Base-by-base conservation (phyloP, 2,797 vertebrate genomes). In the Betta splendens region DNA sequence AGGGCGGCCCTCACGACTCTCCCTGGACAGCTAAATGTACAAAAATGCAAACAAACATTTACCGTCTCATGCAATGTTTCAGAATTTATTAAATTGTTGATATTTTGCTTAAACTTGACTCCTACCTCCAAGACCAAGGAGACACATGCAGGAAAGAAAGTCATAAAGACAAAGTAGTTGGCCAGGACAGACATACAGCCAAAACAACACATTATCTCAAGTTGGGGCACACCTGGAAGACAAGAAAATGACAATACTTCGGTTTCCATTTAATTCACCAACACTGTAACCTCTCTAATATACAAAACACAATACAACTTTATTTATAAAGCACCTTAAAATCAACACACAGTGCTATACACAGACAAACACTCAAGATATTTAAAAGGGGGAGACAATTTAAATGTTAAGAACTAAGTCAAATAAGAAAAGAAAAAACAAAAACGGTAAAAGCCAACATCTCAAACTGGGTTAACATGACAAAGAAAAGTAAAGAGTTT, bases 121-220 rank as follows among this genome's bases (percentile, higher is more conserved):
- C 67, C 79, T 58, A 89, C 89, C 90, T 90, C 89, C 42, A 89
- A 78, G 11, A 90, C 90, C 47, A 98, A 87, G 4, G 97, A 99
- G 53, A 98, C 96, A 26, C 97, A 99, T 3, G 97, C 97, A 17
- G 97, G 97, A 86, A 98, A 98, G 87, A 99, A 98, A 13, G 97
- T 99, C 97, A 99, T 96, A 75, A 98, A 99, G 75, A 96, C 97
- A 28, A 98, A 94, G 84, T 99, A 99, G 88, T 98, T 99, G 84
- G 97, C 97, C 64, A 99, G 90, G 66, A 99, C 95, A 9, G 97
- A 99, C 95, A 99, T 95, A 25, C 97, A 98, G 75, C 97, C 95
- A 60, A 99, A 99, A 79, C 96, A 98, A 77, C 97, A 99, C 97
- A 99, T 98, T 68, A 98, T 96, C 89, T 98, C 97, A 46, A 99